phyloP scores from a whole-genome alignment of 1,140 invertebrate species.

The Drosophila willistoni region DNA sequence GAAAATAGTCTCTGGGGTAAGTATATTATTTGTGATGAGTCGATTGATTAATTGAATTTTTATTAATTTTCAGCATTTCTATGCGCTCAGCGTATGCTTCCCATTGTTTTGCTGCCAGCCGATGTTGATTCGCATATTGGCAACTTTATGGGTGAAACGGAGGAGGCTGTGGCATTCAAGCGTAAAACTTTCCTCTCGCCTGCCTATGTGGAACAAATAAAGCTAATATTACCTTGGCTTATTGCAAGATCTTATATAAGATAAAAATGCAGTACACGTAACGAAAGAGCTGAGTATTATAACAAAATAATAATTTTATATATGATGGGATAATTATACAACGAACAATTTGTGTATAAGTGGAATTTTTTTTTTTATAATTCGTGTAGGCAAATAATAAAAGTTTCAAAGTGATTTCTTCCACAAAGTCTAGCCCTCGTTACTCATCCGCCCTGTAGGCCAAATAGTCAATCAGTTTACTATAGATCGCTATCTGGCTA shows the following conservation, averaged over 20 bases:
- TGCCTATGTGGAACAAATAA: slow-evolving; percentile 64
- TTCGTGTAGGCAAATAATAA: too few relatives aligned
- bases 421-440: too few relatives aligned
- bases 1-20: slow-evolving; percentile 69
- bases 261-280: slow-evolving; percentile 8
- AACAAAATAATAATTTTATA: too few relatives aligned
- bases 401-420: too few relatives aligned
- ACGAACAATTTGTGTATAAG: too few relatives aligned
- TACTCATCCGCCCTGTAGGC: too few relatives aligned
- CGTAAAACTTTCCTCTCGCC: slow-evolving; percentile 59
- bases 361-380: too few relatives aligned
- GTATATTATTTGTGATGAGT: not conserved
- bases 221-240: slow-evolving; percentile 71
- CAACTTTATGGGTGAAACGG: slow-evolving; percentile 63
- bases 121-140: slow-evolving; percentile 54
- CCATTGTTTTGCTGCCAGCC: slow-evolving; percentile 59
- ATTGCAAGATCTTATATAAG: slow-evolving; percentile 59
- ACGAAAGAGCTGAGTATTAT: slow-evolving; percentile 10
- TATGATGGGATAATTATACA: too few relatives aligned
- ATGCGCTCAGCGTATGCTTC: slow-evolving; percentile 62
- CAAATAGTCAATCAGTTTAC: too few relatives aligned
- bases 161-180: slow-evolving; percentile 62
- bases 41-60: slow-evolving; percentile 1
- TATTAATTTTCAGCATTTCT: slow-evolving; percentile 56
- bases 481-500: too few relatives aligned